Evolutionary conservation across 2,113 vertebrate genomes (phyloP), one percentile per base, ranked within the genome.

Genomic region (Herpailurus yagouaroundi): DNA sequence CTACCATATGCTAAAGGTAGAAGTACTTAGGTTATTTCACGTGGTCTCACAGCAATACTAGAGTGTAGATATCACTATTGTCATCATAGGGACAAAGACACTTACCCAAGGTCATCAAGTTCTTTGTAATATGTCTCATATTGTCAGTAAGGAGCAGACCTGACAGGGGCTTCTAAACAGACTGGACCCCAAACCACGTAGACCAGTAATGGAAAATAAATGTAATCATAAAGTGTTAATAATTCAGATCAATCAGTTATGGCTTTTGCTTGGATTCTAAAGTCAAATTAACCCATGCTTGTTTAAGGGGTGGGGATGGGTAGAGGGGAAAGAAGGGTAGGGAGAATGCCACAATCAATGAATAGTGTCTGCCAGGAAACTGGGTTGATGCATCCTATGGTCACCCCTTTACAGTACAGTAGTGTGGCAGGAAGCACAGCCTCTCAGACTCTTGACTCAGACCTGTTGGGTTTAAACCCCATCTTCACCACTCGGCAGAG

Each of bases 371-470:
- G 31, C 60, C 31, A 29, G 69, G 60, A 15, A 27, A 21, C n/a
- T 36, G 9, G 4, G 12, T 3, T 1, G 16, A 7, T 2, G 11
- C 19, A 31, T 16, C 15, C 27, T 10, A 71, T 1, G 0, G 14
- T 12, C 4, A 27, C 14, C 18, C n/a, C 45, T 45, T 57, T 18
- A 23, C 2, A 33, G 33, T 1, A 7, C 0, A 7, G 33, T 33
- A 36, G 52, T 5, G 25, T 4, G n/a, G 45, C 23, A 50, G 9
- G 13, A 36, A 60, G 14, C 31, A 27, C 1, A 0, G 41, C 2
- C 27, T 83, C 45, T 2, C 6, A 4, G 41, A 45, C n/a, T 33
- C 38, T 31, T 4, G 29, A 50, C 36, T 27, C 60, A 50, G 55
- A 21, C 21, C 52, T 38, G 14, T n/a, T 41, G 60, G 7, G 12